Conservation (phyloP, 2,113 vertebrate species). For the Solenodon paradoxus region DNA sequence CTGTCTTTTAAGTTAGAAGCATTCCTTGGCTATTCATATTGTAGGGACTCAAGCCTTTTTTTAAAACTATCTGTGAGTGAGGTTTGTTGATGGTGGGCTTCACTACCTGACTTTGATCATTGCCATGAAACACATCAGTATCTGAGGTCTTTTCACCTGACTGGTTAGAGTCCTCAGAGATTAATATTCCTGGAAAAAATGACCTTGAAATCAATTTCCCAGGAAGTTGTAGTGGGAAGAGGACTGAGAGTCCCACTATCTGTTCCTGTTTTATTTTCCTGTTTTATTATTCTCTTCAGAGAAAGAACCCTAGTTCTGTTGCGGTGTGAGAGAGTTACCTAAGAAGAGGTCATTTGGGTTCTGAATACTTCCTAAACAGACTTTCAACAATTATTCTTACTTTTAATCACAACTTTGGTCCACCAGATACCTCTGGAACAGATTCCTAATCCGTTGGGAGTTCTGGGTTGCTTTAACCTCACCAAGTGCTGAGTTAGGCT, state of each 20-base stretch:
- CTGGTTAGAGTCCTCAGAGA: not conserved
- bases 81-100: not conserved
- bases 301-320: not conserved
- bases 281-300: not conserved
- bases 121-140: not conserved
- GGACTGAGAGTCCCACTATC: not conserved
- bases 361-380: not conserved
- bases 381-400: not conserved
- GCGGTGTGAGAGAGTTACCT: not conserved
- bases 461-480: not conserved
- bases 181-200: not conserved
- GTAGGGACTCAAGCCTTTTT: not conserved
- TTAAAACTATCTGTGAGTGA: not conserved
- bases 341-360: not conserved
- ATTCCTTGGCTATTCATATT: not conserved
- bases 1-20: not conserved
- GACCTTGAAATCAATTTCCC: not conserved
- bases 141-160: not conserved
- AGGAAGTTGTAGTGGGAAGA: not conserved
- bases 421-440: not conserved
- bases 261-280: not conserved
- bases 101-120: not conserved
- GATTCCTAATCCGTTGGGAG: not conserved
- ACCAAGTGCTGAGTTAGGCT: not conserved
- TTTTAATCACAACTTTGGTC: not conserved